A percentile compares a stretch with the other conserved stretches of the same genome.
Conservation (phyloP, 1,140 invertebrate genomes). For the Eciton burchellii region DNA sequence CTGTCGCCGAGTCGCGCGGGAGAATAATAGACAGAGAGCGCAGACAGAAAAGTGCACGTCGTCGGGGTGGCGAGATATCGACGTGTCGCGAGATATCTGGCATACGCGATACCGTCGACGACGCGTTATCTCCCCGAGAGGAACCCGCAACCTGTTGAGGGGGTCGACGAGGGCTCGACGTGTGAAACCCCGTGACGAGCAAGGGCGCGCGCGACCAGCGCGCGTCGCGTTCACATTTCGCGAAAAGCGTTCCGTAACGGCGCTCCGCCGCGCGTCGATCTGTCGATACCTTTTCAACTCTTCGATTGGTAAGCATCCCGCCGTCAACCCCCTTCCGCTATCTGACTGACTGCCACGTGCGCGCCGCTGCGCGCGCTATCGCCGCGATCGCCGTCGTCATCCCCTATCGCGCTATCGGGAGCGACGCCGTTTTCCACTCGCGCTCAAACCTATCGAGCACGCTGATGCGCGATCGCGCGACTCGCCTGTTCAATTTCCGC, state of each 20-base stretch:
- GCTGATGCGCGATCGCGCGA: background rate
- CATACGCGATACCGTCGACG: background rate
- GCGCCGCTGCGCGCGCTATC: constrained; percentile 48
- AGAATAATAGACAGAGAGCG: background rate
- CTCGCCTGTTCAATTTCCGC: background rate
- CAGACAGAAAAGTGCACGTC: background rate
- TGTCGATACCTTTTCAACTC: constrained; percentile 74
- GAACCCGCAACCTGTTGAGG: constrained; percentile 77
- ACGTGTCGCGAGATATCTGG: constrained; percentile 3
- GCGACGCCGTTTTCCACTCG: constrained; percentile 44
- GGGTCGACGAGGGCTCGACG: constrained; percentile 26
- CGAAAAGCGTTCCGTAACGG: constrained; percentile 56
- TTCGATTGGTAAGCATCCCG: constrained; percentile 65
- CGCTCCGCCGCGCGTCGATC: constrained; percentile 72
- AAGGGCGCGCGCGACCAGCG: constrained; percentile 65
- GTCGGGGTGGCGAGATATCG: background rate
- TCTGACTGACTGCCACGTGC: constrained; percentile 56
- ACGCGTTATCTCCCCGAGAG: constrained; percentile 65
- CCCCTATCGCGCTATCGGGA: constrained; percentile 18
- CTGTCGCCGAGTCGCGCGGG: background rate
- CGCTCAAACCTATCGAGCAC: constrained; percentile 17
- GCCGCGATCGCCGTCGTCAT: constrained; percentile 7
- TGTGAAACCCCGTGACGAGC: constrained; percentile 37
- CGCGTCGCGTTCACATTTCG: constrained; percentile 25
- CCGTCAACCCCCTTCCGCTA: constrained; percentile 53